Percentiles rank a stretch among this genome's conserved stretches.
phyloP scores from a whole-genome alignment of 2,797 vertebrate species.

The Brotula barbata region DNA sequence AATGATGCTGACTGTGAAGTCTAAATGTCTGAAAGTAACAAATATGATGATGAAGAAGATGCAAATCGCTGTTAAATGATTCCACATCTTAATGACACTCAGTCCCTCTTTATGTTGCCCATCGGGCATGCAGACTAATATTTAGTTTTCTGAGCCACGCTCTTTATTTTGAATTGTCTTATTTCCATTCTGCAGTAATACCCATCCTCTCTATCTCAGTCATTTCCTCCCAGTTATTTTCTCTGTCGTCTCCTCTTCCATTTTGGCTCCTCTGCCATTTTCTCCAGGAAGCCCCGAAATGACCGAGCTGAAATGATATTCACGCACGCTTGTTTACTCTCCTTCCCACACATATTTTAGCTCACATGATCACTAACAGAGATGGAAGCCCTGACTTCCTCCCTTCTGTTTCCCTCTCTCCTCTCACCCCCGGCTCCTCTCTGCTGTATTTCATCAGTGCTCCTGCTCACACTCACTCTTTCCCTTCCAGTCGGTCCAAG shows the following conservation, averaged over 20 bases:
- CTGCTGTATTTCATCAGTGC: constrained; percentile 42
- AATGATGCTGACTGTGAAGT: no score
- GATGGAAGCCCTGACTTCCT: constrained; percentile 16
- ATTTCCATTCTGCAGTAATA: no score
- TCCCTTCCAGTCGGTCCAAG: constrained; percentile 20
- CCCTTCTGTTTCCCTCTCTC: constrained; percentile 42
- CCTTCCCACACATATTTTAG: constrained; percentile 32
- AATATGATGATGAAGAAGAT: no score
- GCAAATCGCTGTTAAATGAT: no score
- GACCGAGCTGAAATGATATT: constrained; percentile 25
- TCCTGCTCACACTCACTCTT: constrained; percentile 29
- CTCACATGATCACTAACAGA: constrained; percentile 31
- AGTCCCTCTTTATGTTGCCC: neutral
- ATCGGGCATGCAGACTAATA: neutral
- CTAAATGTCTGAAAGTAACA: no score
- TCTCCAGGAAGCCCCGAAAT: constrained; percentile 23
- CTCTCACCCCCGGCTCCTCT: constrained; percentile 36
- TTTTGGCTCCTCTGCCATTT: neutral
- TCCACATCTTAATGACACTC: no score
- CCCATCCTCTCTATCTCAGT: neutral
- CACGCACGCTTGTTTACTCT: constrained; percentile 30
- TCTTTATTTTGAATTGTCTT: neutral
- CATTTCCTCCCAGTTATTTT: neutral
- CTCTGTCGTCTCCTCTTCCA: neutral
- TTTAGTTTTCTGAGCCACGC: neutral